Conservation (phyloP, 1,140 invertebrate genomes). For the Brachionus calyciflorus region DNA sequence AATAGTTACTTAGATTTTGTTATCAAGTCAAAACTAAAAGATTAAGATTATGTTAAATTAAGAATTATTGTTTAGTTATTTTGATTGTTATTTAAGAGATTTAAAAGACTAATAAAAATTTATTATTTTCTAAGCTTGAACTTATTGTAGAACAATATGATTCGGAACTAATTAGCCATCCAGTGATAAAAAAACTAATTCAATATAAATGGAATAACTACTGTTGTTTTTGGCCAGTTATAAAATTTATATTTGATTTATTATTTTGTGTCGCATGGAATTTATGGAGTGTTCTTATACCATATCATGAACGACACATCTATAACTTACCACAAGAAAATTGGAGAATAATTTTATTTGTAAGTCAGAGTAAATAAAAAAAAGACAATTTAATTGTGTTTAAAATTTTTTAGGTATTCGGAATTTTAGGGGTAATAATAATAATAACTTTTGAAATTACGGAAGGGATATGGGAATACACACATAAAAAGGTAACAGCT, state of each 20-base stretch:
- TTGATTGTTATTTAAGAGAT: too few relatives aligned
- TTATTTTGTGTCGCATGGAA: slow-evolving; percentile 23
- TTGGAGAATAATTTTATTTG: slow-evolving; percentile 18
- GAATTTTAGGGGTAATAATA: background rate
- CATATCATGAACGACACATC: background rate
- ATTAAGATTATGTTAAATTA: too few relatives aligned
- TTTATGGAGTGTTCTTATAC: background rate
- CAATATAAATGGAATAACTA: background rate
- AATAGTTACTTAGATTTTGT: too few relatives aligned
- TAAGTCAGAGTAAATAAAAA: background rate
- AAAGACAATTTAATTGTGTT: too few relatives aligned
- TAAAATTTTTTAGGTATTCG: background rate
- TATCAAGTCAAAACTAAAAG: too few relatives aligned
- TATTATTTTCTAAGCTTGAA: background rate
- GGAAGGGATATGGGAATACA: too few relatives aligned
- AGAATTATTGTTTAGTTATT: too few relatives aligned
- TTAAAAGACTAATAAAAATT: too few relatives aligned
- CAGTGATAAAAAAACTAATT: slow-evolving; percentile 20
- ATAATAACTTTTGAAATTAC: too few relatives aligned
- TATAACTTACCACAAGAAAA: slow-evolving; percentile 3
- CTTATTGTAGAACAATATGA: slow-evolving; percentile 3
- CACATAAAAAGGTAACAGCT: too few relatives aligned
- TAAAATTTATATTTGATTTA: background rate
- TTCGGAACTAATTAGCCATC: slow-evolving; percentile 15
- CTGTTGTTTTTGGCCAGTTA: background rate